These are phyloP conservation scores for Acrobasis suavella DNA, from an alignment of 2,888 invertebrate genomes.

Conservation along the genomic window DNA sequence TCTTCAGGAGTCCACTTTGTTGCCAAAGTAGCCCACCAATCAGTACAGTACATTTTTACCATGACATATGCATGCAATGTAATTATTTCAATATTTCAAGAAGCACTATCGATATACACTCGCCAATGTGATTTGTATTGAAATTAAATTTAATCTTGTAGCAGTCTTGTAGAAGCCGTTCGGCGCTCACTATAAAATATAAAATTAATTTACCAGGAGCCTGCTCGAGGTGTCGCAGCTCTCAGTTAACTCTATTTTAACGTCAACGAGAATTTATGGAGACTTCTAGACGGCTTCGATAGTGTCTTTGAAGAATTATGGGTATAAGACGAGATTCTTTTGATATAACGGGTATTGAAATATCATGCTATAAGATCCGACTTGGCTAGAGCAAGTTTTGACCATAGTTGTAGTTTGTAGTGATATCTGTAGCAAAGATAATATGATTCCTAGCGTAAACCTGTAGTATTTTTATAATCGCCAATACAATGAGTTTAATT, in stretches of 20 bases:
- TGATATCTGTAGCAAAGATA: no score
- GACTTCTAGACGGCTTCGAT: background rate
- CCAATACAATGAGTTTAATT: no score
- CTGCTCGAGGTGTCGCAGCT: conserved; percentile 9
- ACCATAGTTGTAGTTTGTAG: no score
- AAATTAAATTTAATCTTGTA: conserved; percentile 14
- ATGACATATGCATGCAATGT: background rate
- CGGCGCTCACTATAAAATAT: background rate
- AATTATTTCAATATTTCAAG: background rate
- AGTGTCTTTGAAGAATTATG: conserved; percentile 5
- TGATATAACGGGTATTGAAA: background rate
- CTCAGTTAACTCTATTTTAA: conserved; percentile 18
- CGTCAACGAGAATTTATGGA: conserved; percentile 11
- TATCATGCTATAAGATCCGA: no score
- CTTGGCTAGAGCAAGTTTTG: no score
- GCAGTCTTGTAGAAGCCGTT: conserved; percentile 18
- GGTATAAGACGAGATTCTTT: background rate
- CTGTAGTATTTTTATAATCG: no score
- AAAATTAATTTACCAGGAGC: conserved; percentile 17
- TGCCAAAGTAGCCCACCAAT: no score
- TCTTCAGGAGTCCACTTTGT: no score
- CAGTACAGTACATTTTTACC: no score
- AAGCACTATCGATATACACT: background rate
- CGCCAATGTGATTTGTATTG: conserved; percentile 18
- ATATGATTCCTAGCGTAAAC: no score